phyloP scores from a whole-genome alignment of 1,140 invertebrate genomes.

The Brachionus rotundiformis region DNA sequence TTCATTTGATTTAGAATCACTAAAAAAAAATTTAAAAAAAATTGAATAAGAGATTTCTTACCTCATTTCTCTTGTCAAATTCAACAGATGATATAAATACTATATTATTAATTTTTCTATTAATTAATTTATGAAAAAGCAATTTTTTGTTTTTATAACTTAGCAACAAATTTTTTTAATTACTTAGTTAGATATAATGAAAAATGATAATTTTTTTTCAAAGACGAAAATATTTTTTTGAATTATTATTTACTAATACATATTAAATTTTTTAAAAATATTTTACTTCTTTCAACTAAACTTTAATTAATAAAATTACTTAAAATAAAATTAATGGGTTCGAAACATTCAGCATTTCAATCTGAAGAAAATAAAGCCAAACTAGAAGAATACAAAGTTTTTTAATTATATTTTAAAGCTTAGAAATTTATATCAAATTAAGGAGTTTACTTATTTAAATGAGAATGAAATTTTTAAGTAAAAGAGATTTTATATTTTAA shows the following conservation, averaged over 20 bases:
- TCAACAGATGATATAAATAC: background rate
- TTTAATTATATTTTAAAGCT: background rate
- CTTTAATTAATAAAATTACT: no score
- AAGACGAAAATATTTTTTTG: background rate
- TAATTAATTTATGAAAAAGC: background rate
- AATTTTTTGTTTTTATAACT: background rate
- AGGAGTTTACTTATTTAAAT: conserved; percentile 1
- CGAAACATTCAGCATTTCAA: background rate
- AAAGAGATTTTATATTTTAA: background rate
- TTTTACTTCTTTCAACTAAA: background rate
- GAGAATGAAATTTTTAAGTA: conserved; percentile 29
- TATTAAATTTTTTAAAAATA: no score
- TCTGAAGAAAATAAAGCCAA: background rate
- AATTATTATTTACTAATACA: no score
- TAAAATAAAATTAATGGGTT: no score
- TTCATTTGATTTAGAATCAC: background rate
- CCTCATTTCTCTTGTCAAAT: background rate
- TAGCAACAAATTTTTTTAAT: background rate
- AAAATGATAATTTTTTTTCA: background rate
- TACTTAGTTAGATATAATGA: background rate
- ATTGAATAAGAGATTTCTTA: background rate
- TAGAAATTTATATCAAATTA: background rate
- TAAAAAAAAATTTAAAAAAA: background rate
- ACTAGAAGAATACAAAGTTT: background rate
- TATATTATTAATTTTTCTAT: background rate